Base-by-base conservation (phyloP, 2,113 vertebrate genomes). In the Cryptomyrus ogoouensis region DNA sequence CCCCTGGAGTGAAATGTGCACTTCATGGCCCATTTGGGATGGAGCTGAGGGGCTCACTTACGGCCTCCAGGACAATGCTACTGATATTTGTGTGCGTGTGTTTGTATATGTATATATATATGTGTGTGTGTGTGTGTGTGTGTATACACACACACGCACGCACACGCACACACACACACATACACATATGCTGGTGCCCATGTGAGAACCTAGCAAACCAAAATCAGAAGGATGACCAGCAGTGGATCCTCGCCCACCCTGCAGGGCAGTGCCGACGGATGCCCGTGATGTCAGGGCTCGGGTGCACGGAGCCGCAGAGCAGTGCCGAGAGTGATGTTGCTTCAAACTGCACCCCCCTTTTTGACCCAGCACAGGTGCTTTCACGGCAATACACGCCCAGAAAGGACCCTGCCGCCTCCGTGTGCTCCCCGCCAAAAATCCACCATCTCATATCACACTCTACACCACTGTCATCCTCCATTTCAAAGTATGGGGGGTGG, bases 31-130 rank as follows among this genome's bases (percentile, higher is more conserved):
- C 62, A 66, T 66, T n/a, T 27, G 70, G 10, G 31, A 77, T 31
- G 70, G 96, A 94, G 96, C 95, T 95, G 95, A 96, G 95, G 9
- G n/a, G 24, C 56, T 96, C 93, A 96, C 95, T 97, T 97, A 97
- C 97, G 97, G 97, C 97, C 97, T 97, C 95, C 93, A 95, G 97
- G 96, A 96, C 96, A 96, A 97, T 97, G 97, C 97, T 98, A 97
- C 96, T 97, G 95, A 95, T 96, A 96, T 96, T 95, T 97, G 96
- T 97, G 95, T 95, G 94, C 91, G 90, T 90, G 83, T 90, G 90
- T 93, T 91, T 91, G 89, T 91, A 92, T 86, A 90, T 89, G 93
- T n/a, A n/a, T n/a, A n/a, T n/a, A n/a, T 92, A 93, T 46, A 6
- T 47, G 88, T 89, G 88, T 88, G 88, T 88, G 21, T 13, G 42